Conservation (phyloP, 2,797 vertebrate species). For the Tenualosa thibaudeaui region DNA sequence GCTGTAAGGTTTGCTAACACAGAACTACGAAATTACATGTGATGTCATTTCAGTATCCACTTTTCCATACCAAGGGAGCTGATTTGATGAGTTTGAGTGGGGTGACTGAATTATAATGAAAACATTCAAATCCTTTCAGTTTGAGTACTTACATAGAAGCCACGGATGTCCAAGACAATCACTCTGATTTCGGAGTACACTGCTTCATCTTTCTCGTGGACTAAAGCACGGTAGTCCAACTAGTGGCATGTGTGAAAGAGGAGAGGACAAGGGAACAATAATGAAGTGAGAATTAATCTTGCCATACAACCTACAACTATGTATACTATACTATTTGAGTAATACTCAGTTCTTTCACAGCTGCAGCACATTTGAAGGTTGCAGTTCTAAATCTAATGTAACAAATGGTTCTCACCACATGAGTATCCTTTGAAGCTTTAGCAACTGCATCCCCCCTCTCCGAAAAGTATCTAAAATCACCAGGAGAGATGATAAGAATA, state of each 20-base stretch:
- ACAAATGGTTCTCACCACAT: constrained; percentile 78
- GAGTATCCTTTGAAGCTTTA: constrained; percentile 90
- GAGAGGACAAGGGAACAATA: constrained; percentile 19
- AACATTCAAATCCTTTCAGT: too few species aligned
- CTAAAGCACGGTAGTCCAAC: constrained; percentile 90
- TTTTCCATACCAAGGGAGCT: too few species aligned
- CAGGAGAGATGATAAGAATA: background rate
- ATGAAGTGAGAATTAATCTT: background rate
- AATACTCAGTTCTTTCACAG: background rate
- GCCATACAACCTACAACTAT: background rate
- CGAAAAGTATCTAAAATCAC: constrained; percentile 78
- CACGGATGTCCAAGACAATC: constrained; percentile 81
- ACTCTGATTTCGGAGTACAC: constrained; percentile 77
- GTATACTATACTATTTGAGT: background rate
- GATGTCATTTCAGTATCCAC: too few species aligned
- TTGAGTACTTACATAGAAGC: constrained; percentile 82
- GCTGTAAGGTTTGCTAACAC: background rate
- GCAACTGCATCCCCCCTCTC: constrained; percentile 89
- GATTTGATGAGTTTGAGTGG: too few species aligned
- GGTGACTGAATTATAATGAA: too few species aligned
- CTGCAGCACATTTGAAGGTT: background rate
- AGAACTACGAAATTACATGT: too few species aligned
- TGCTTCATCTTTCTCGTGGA: constrained; percentile 83
- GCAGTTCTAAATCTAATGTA: background rate
- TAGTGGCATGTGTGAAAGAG: constrained; percentile 47